These are phyloP conservation scores for Ammospiza nelsoni DNA, from an alignment of 2,113 vertebrate species.

Conservation along the genomic window DNA sequence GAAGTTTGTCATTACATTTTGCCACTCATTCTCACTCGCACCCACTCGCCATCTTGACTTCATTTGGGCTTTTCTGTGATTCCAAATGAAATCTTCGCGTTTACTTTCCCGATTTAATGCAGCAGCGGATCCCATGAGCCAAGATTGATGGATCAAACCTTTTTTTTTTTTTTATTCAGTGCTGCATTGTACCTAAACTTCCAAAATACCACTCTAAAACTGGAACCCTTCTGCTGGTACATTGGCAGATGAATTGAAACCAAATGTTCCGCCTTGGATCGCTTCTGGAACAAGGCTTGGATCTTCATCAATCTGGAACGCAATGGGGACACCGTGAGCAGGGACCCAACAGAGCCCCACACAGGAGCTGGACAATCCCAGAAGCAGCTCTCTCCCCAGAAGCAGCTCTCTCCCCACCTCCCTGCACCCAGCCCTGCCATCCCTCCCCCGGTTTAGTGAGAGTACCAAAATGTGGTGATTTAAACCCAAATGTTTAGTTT, in stretches of 20 bases:
- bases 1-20: constrained; percentile 95
- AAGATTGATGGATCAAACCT: constrained; percentile 99
- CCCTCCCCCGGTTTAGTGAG: accelerated
- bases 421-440: background rate
- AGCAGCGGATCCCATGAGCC: constrained; percentile 99
- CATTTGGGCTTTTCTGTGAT: constrained; percentile 96
- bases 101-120: constrained; percentile 98
- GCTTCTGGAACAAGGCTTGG: constrained; percentile 97
- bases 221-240: constrained; percentile 99
- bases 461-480: accelerated
- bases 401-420: background rate
- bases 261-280: constrained; percentile 96
- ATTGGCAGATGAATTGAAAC: constrained; percentile 98
- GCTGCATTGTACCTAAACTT: constrained; percentile 98
- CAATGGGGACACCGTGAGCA: background rate
- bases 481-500: accelerated
- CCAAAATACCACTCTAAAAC: constrained; percentile 91
- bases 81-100: constrained; percentile 99
- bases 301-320: constrained; percentile 94
- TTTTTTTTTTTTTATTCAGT: constrained; percentile 87
- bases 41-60: constrained; percentile 99
- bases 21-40: constrained; percentile 99
- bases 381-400: background rate
- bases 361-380: too few relatives aligned
- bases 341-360: background rate